These are phyloP conservation scores for Bellardia pandia DNA, from an alignment of 2,888 invertebrate genomes.

Conservation along the genomic window DNA sequence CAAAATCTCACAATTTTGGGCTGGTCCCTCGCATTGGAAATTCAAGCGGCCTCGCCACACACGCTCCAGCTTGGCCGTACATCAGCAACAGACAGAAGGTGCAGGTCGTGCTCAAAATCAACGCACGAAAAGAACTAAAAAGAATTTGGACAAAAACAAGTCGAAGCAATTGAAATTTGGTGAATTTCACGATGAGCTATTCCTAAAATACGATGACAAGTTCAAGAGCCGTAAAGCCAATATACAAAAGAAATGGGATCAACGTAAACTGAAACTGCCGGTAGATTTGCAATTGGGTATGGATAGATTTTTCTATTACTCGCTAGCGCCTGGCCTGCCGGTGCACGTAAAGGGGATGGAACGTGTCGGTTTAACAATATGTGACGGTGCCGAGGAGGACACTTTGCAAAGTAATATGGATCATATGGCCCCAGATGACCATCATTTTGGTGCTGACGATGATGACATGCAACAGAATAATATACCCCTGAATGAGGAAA, in stretches of 20 bases:
- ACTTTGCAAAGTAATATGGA: conserved; percentile 49
- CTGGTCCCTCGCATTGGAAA: conserved; percentile 93
- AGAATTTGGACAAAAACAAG: conserved; percentile 74
- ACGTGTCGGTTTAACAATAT: conserved; percentile 84
- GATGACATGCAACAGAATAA: conserved; percentile 68
- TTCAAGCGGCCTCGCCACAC: conserved; percentile 85
- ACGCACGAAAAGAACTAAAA: conserved; percentile 70
- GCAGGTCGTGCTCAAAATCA: conserved; percentile 55
- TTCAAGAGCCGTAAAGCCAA: conserved; percentile 80
- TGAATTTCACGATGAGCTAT: conserved; percentile 79
- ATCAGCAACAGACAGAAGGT: conserved; percentile 47
- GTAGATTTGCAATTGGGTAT: conserved; percentile 80
- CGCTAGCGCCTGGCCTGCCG: conserved; percentile 79
- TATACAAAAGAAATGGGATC: conserved; percentile 83
- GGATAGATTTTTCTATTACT: conserved; percentile 79
- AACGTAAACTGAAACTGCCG: conserved; percentile 82
- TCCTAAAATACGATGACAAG: conserved; percentile 78
- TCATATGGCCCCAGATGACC: conserved; percentile 68
- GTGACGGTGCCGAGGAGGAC: conserved; percentile 68
- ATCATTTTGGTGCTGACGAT: conserved; percentile 77
- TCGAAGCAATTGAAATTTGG: conserved; percentile 79
- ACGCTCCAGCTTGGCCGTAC: conserved; percentile 74
- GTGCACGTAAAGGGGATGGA: conserved; percentile 69
- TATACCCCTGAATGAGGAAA: conserved; percentile 53
- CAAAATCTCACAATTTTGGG: conserved; percentile 87